phyloP scores from a whole-genome alignment of 2,888 invertebrate species.

The Ophion ventricosus region DNA sequence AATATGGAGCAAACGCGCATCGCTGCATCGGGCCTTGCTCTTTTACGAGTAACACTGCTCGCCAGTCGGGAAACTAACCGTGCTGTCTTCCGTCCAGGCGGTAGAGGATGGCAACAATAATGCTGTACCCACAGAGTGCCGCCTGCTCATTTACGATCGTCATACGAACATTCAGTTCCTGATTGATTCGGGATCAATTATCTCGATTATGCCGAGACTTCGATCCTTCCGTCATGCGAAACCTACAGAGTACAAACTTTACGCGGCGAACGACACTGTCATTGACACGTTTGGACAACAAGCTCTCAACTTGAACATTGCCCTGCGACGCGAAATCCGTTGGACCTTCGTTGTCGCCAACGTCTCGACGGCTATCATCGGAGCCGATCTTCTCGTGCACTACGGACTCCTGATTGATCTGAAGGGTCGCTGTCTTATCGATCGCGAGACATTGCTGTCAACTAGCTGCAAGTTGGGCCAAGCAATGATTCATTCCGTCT shows the following conservation, averaged over 20 bases:
- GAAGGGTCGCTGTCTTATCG: background rate
- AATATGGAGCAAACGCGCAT: too few relatives aligned
- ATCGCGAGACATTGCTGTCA: background rate
- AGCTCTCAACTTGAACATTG: background rate
- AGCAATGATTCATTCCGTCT: background rate
- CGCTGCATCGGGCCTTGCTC: too few relatives aligned
- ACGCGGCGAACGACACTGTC: background rate
- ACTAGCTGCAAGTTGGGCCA: too few relatives aligned
- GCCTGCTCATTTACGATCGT: background rate
- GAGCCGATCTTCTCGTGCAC: background rate
- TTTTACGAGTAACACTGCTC: too few relatives aligned
- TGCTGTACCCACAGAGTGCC: too few relatives aligned
- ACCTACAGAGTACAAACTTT: background rate
- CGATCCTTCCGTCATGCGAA: background rate
- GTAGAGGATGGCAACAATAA: constrained; percentile 17
- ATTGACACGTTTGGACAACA: background rate
- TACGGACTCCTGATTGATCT: background rate
- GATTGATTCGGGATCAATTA: background rate
- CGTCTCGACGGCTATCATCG: background rate
- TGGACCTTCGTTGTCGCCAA: background rate
- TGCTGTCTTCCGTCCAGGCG: constrained; percentile 36
- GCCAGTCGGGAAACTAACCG: background rate
- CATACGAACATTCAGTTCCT: background rate
- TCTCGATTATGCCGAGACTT: background rate
- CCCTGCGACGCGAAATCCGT: background rate